Evolutionary conservation across 2,797 vertebrate species (phyloP).

Genomic region (Rhynchotus rufescens): DNA sequence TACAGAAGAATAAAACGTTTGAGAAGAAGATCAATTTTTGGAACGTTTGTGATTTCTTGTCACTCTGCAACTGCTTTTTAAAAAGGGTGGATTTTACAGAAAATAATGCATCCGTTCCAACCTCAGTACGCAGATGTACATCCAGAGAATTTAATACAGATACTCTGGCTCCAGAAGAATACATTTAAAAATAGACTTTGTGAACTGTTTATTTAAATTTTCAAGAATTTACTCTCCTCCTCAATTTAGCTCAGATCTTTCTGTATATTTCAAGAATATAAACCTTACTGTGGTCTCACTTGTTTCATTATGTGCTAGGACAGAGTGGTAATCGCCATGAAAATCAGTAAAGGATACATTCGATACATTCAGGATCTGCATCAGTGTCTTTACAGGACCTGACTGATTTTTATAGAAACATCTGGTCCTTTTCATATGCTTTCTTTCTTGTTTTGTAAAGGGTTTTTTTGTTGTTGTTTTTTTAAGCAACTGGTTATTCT

Average conservation of each 20-base stretch:
- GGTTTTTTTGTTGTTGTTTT: not conserved
- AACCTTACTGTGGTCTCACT: not conserved
- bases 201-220: not conserved
- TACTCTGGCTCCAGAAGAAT: not conserved
- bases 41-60: not conserved
- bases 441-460: not conserved
- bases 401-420: not conserved
- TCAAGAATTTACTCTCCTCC: not conserved
- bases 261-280: not conserved
- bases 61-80: not conserved
- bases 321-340: not conserved
- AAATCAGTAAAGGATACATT: not conserved
- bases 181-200: not conserved
- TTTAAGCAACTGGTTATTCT: not conserved
- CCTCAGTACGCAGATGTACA: not conserved
- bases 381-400: not conserved
- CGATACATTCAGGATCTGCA: not conserved
- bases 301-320: not conserved
- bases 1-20: not conserved
- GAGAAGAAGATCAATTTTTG: not conserved
- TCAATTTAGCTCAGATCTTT: not conserved
- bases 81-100: not conserved
- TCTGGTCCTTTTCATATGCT: not conserved
- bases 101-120: not conserved
- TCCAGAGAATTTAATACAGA: not conserved